A percentile compares a stretch with the other conserved stretches of the same genome.
phyloP scores from a whole-genome alignment of 2,888 invertebrate genomes.

The Venusia cambrica region DNA sequence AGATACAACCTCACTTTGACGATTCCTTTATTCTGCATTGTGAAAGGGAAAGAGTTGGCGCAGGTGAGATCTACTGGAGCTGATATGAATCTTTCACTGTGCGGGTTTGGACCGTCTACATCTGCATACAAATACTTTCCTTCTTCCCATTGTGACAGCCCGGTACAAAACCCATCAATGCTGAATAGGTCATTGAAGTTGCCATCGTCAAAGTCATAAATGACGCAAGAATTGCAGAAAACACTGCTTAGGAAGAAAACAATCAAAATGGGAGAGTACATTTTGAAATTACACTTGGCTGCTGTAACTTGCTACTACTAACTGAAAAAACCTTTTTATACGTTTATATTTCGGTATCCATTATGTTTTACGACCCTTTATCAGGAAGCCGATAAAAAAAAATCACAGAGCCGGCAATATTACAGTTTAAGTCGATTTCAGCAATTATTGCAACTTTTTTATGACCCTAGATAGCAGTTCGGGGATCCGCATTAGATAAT shows the following conservation, averaged over 20 bases:
- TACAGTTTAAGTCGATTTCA: slow-evolving; percentile 6
- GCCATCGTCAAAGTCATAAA: slow-evolving; percentile 4
- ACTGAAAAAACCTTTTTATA: no score
- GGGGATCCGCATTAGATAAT: no score
- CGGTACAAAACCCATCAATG: slow-evolving; percentile 1
- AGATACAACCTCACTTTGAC: slow-evolving; percentile 2
- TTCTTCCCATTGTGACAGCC: neutral
- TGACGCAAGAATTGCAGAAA: slow-evolving; percentile 6
- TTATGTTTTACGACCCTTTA: slow-evolving; percentile 5
- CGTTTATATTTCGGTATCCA: no score
- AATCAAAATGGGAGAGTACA: slow-evolving; percentile 5
- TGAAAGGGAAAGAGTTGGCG: slow-evolving; percentile 7
- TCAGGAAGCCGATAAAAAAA: slow-evolving; percentile 1
- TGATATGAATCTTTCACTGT: slow-evolving; percentile 3
- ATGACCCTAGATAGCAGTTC: no score
- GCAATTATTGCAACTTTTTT: no score
- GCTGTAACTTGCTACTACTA: neutral
- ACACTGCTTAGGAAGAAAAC: neutral
- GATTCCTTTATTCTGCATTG: slow-evolving; percentile 3
- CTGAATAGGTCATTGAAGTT: slow-evolving; percentile 4
- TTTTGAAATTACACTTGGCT: slow-evolving; percentile 2
- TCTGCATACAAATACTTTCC: slow-evolving; percentile 1
- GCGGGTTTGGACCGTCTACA: neutral
- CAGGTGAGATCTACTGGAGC: slow-evolving; percentile 4
- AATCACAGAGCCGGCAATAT: slow-evolving; percentile 1